Evolutionary conservation across 2,888 invertebrate genomes (phyloP).

Genomic region (Aquatica leii): DNA sequence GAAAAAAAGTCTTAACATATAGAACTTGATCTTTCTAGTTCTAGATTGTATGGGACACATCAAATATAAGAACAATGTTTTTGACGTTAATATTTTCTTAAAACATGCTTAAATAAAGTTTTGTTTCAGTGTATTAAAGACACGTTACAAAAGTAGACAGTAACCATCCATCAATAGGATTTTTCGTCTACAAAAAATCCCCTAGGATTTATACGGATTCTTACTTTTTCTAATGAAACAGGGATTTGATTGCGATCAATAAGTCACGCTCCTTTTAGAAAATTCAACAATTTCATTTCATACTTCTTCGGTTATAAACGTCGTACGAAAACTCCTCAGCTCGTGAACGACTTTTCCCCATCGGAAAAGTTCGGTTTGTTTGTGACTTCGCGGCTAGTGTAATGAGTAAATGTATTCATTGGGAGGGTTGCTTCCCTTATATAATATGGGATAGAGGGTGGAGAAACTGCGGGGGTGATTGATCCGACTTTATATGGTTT

Average conservation of each 20-base stretch:
- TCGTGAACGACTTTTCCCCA: not conserved
- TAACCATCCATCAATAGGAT: not conserved
- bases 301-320: conserved; percentile 25
- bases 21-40: no score
- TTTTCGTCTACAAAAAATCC: conserved; percentile 16
- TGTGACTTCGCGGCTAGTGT: conserved; percentile 56
- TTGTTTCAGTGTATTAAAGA: no score
- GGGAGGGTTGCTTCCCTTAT: conserved; percentile 54
- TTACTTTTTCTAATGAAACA: conserved; percentile 35
- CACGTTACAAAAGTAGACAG: not conserved
- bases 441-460: conserved; percentile 50
- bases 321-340: conserved; percentile 12
- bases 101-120: no score
- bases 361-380: conserved; percentile 36
- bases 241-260: conserved; percentile 46
- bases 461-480: conserved; percentile 50
- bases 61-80: no score
- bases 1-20: no score
- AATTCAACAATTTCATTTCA: conserved; percentile 16
- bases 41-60: no score
- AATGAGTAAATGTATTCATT: conserved; percentile 60
- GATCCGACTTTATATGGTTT: conserved; percentile 59
- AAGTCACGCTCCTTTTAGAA: conserved; percentile 40
- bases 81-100: no score
- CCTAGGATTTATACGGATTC: conserved; percentile 42